phyloP scores from a whole-genome alignment of 2,113 vertebrate species.

The Marmota flaviventris region DNA sequence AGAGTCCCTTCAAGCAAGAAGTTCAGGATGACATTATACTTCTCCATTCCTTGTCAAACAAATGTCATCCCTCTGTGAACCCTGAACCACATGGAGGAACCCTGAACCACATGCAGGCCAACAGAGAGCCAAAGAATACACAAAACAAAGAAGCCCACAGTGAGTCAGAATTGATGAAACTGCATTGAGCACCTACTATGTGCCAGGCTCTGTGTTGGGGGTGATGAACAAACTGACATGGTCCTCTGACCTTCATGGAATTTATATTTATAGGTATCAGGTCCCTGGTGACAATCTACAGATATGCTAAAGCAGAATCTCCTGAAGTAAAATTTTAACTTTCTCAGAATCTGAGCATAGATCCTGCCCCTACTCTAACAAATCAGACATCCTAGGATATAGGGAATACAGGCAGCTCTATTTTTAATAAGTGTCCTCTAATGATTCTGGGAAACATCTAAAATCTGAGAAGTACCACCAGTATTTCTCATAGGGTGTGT shows the following conservation, averaged over 20 bases:
- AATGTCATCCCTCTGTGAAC: background rate
- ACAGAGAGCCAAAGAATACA: background rate
- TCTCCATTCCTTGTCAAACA: background rate
- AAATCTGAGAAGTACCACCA: background rate
- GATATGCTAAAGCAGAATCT: background rate
- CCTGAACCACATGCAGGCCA: background rate
- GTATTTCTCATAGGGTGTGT: background rate
- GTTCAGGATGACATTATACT: background rate
- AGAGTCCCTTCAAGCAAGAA: background rate
- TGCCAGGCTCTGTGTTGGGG: background rate
- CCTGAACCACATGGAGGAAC: background rate
- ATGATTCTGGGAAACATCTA: background rate
- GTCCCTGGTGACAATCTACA: background rate
- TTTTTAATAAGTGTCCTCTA: background rate
- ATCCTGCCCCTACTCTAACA: background rate
- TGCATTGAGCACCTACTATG: background rate
- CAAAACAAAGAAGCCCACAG: background rate
- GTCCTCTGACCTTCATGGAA: fast-evolving
- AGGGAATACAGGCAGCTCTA: background rate
- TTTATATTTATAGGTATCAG: background rate
- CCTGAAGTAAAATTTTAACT: background rate
- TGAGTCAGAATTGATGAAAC: background rate
- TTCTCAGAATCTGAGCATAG: background rate
- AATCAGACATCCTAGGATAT: background rate
- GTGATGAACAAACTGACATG: background rate